These are phyloP conservation scores for Coenobita brevimanus DNA, from an alignment of 1,140 invertebrate genomes.

Conservation along the genomic window DNA sequence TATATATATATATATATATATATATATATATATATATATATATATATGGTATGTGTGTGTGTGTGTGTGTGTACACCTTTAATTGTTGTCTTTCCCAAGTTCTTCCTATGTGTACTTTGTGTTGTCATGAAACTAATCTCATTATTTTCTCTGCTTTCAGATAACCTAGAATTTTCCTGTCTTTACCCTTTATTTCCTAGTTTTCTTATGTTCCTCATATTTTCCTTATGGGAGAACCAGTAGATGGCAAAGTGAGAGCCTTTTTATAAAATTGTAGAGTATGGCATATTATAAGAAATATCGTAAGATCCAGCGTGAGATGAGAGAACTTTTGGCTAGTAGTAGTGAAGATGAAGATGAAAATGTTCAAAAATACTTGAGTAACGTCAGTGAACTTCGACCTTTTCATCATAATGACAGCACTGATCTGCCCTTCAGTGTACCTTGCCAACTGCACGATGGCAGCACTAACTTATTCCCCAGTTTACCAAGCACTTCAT, in stretches of 20 bases:
- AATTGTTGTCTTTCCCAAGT: not conserved
- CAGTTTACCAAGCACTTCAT: not conserved
- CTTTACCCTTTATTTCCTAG: not conserved
- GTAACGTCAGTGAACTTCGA: not conserved
- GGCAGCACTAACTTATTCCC: not conserved
- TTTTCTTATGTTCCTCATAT: not conserved
- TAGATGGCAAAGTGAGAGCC: not conserved
- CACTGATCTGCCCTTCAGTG: too few relatives aligned
- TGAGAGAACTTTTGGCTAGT: not conserved
- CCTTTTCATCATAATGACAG: not conserved
- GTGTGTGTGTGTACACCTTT: not conserved
- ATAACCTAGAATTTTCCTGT: not conserved
- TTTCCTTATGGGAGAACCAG: not conserved
- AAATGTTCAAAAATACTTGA: too few relatives aligned
- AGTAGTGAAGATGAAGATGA: slow-evolving; percentile 15
- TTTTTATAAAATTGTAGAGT: not conserved
- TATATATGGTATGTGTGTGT: too few relatives aligned
- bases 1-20: too few relatives aligned
- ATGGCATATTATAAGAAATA: not conserved
- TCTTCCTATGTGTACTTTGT: too few relatives aligned
- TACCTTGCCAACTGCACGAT: not conserved
- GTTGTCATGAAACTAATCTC: not conserved
- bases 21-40: too few relatives aligned
- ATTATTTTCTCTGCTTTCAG: slow-evolving; percentile 7
- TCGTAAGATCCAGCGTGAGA: not conserved